Percentiles rank a stretch among this genome's conserved stretches.
Evolutionary conservation across 2,113 vertebrate species (phyloP).

Genomic region (Petrocephalus zakoni): DNA sequence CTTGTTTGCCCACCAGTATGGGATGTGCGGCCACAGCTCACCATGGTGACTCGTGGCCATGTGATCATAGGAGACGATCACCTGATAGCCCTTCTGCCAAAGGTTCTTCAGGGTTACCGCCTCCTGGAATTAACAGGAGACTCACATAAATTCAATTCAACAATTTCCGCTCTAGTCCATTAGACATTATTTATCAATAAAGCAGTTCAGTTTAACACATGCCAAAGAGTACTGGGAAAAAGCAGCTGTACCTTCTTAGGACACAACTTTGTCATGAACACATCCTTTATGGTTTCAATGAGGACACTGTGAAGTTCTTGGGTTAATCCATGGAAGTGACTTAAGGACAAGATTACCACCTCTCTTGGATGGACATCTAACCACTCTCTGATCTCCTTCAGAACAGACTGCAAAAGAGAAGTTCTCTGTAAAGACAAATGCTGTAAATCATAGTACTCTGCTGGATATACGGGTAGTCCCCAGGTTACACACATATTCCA

Average conservation of each 20-base stretch:
- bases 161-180: neutral
- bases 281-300: slow-evolving; percentile 52
- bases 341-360: slow-evolving; percentile 67
- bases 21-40: slow-evolving; percentile 62
- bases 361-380: slow-evolving; percentile 64
- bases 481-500: neutral
- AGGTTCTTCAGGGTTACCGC: slow-evolving; percentile 54
- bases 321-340: slow-evolving; percentile 60
- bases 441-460: neutral
- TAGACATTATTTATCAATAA: neutral
- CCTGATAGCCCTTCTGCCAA: slow-evolving; percentile 55
- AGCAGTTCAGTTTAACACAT: neutral
- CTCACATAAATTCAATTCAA: neutral
- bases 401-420: slow-evolving; percentile 48
- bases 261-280: slow-evolving; percentile 61
- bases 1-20: slow-evolving; percentile 73
- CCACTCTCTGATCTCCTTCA: slow-evolving; percentile 63
- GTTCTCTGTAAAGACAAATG: neutral
- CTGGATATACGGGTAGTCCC: neutral
- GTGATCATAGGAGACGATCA: slow-evolving; percentile 67
- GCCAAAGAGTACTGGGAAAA: neutral
- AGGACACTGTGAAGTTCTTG: slow-evolving; percentile 59
- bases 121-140: slow-evolving; percentile 42
- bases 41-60: slow-evolving; percentile 35
- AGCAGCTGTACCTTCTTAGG: slow-evolving; percentile 52